Evolutionary conservation across 2,888 invertebrate genomes (phyloP), one percentile per base, ranked within the genome.

Genomic region (Eristalis arbustorum): DNA sequence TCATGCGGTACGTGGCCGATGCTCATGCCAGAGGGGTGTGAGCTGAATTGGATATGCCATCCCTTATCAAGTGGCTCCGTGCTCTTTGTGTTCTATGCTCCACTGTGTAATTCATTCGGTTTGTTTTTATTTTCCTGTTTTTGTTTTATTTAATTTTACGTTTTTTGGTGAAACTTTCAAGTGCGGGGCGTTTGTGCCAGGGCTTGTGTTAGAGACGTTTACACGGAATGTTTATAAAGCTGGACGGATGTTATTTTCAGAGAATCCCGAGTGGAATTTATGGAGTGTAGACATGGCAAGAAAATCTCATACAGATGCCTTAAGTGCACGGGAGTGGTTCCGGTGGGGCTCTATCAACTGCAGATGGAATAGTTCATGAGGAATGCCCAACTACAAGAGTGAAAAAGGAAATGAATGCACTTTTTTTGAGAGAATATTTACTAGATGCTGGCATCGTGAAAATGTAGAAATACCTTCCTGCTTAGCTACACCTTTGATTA

Each of bases 1-100:
- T 76, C 68, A 68, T 66, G 67, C 64, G 74, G 67, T 66, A 66
- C 59, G 59, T 56, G 31, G 31, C 31, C 10, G 10, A 31, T 31
- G 18, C 40, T 34, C 3, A 5, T 13, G 63, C 14, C 42, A 18
- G 22, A 4, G n/a, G 28, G 10, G 57, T 23, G 13, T 64, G 31
- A 64, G n/a, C 8, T 8, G 49, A 49, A 18, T 18, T 18, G 25
- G 37, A 72, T 37, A 28, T 69, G 25, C 25, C 62, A 49, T 66
- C 57, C 57, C 57, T 57, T 57, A 22, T 57, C 22, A 23, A 57
- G 22, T 23, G 57, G 23, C 5, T 57, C 23, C 57, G 4, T 11
- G 25, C 59, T 8, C 25, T 59, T 25, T 59, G 25, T 59, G 59
- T 23, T 18, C 49, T 49, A 18, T 49, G 49, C 8, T 49, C 2